These are phyloP conservation scores for Sebastes iracundus DNA, from an alignment of 2,797 vertebrate genomes.

Conservation along the genomic window DNA sequence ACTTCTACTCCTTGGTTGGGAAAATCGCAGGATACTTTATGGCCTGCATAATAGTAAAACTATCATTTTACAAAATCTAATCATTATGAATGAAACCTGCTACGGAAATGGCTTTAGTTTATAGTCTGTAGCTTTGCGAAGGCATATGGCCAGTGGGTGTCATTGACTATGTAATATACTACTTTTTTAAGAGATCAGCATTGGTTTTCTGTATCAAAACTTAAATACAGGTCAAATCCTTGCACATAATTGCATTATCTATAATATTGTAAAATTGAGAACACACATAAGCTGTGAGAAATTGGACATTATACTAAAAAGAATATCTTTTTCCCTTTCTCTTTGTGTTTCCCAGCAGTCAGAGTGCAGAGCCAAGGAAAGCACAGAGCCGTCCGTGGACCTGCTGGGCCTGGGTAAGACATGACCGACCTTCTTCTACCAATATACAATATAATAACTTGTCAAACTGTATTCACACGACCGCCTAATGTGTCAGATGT, in stretches of 20 bases:
- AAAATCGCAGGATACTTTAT: neutral
- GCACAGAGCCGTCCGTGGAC: conserved; percentile 88
- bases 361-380: conserved; percentile 87
- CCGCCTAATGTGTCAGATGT: neutral
- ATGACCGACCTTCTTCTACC: conserved; percentile 8
- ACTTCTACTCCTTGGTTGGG: neutral
- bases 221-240: neutral
- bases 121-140: neutral
- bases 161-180: neutral
- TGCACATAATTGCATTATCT: neutral
- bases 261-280: neutral
- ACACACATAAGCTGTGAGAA: neutral
- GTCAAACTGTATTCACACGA: conserved; percentile 10
- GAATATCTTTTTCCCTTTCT: neutral
- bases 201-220: neutral
- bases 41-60: neutral
- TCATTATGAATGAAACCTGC: neutral
- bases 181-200: neutral
- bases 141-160: neutral
- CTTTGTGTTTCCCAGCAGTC: conserved; percentile 72
- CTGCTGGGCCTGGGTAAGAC: conserved; percentile 95
- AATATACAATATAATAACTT: neutral
- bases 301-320: neutral
- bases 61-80: neutral
- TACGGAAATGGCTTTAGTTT: neutral